Base-by-base conservation (phyloP, 2,888 invertebrate species). In the Xestia ashworthii region DNA sequence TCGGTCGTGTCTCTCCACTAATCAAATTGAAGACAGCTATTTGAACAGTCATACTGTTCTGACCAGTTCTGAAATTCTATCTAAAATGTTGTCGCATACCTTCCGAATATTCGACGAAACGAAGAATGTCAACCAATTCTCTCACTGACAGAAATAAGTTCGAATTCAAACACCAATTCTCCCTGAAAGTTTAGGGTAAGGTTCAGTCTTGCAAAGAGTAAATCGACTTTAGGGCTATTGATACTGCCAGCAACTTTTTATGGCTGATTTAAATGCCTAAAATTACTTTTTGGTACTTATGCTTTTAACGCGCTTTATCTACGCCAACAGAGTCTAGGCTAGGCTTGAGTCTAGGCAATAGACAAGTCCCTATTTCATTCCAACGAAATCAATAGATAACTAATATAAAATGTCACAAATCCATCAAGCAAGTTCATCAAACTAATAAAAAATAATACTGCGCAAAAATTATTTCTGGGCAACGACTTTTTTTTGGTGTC, bases 71-170 rank as follows among this genome's bases (percentile, higher is more conserved):
- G 19, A 38, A 38, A 62, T 62, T 62, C 4, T 62, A 38, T 38
- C 9, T 11, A 22, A 55, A 64, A 81, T n/a, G 64, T 74, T 53
- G 53, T 41, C 38, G 9, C 81, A 46, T 80, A 55, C 19, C 50
- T 62, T 62, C 19, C 38, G 38, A 62, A 62, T 19, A 48, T 74
- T n/a, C 41, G 32, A 48, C 41, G 8, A 55, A 55, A 64, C 19
- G 74, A 74, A 81, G 46, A 74, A 64, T 81, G 25, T n/a, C 25
- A 41, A 81, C 25, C 72, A 48, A 53, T 38, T 53, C 60, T 73
- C 38, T 32, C 11, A 58, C 65, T 75, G 48, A 55, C 25, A 58
- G 55, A 64, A 64, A 65, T 50, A 48, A 74, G n/a, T 41, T 12
- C 12, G 53, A 32, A 81, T 65, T 75, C 55, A 32, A 65, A 78